Evolutionary conservation across 2,888 invertebrate species (phyloP).

Genomic region (Eilema depressum): DNA sequence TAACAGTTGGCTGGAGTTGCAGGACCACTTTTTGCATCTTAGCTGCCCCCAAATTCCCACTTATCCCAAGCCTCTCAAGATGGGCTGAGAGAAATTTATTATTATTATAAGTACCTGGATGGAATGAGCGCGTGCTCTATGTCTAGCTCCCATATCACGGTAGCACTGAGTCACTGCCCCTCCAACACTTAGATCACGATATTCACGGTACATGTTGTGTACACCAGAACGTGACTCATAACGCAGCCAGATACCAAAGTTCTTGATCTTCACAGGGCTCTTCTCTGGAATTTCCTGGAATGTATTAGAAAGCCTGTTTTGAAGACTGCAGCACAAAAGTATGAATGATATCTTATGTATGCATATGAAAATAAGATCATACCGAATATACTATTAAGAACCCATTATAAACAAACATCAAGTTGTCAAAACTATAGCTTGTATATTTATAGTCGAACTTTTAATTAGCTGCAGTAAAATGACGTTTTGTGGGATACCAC

Average conservation of each 20-base stretch:
- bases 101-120: conserved; percentile 89
- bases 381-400: background rate
- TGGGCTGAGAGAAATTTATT: no score
- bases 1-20: no score
- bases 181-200: conserved; percentile 97
- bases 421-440: background rate
- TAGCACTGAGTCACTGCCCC: conserved; percentile 99
- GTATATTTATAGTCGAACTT: background rate
- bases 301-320: background rate
- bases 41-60: no score
- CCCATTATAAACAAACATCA: no score
- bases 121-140: conserved; percentile 98
- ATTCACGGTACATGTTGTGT: conserved; percentile 99
- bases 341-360: background rate
- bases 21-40: no score
- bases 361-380: background rate
- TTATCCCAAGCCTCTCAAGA: no score
- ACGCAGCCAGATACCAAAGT: conserved; percentile 99
- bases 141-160: conserved; percentile 99
- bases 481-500: no score
- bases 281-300: conserved; percentile 94
- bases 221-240: conserved; percentile 99
- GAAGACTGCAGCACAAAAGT: no score
- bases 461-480: no score
- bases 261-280: conserved; percentile 98